phyloP scores from a whole-genome alignment of 2,888 invertebrate species.

The Eristalinus sepulchralis region DNA sequence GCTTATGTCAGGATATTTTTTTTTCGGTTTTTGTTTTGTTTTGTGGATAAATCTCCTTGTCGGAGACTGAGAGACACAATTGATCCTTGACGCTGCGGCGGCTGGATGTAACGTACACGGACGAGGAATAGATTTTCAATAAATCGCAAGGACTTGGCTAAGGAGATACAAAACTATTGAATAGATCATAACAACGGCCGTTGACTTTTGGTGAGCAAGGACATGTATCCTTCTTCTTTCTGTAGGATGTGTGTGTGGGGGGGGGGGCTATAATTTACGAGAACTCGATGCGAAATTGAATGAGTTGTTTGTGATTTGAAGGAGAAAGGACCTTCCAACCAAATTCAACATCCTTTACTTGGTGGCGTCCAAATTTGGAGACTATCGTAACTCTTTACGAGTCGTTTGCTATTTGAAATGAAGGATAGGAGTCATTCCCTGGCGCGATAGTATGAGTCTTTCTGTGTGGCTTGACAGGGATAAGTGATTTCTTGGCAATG shows the following conservation, averaged over 20 bases:
- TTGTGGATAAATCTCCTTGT: constrained; percentile 58
- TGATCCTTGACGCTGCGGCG: constrained; percentile 13
- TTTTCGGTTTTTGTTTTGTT: background rate
- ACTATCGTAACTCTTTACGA: constrained; percentile 26
- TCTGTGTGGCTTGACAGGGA: background rate
- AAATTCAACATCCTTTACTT: constrained; percentile 21
- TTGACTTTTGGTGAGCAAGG: constrained; percentile 16
- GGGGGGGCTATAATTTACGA: constrained; percentile 49
- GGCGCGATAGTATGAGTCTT: background rate
- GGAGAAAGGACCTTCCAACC: constrained; percentile 22
- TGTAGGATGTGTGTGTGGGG: too few relatives aligned
- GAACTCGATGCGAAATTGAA: constrained; percentile 59
- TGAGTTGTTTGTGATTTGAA: constrained; percentile 61
- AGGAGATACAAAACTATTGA: constrained; percentile 47
- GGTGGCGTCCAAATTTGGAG: constrained; percentile 14
- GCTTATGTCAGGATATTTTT: constrained; percentile 56
- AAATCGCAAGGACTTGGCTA: constrained; percentile 59
- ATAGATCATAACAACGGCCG: constrained; percentile 53
- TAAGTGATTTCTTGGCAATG: background rate
- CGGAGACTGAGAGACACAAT: constrained; percentile 19
- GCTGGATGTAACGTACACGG: background rate
- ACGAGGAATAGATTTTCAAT: constrained; percentile 61
- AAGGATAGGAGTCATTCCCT: background rate
- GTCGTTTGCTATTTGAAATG: constrained; percentile 28
- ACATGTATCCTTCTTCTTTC: constrained; percentile 43